Evolutionary conservation across 2,888 invertebrate species (phyloP), one percentile per base, ranked within the genome.

Genomic region (Stictocephala bisonia): DNA sequence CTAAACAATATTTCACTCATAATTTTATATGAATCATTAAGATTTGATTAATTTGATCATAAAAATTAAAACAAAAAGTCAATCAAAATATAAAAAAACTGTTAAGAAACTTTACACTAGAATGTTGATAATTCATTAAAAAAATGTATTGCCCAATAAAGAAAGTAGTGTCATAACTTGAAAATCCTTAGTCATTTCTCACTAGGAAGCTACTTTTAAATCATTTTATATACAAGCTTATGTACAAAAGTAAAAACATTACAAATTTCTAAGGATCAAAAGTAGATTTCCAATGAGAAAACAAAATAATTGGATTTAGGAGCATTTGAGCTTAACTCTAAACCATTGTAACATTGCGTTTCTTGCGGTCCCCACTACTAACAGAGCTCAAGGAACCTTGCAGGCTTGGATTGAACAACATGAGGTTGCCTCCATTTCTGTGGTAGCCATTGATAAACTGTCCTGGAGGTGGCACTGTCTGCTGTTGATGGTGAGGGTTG

Each of bases 271-370:
- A 44, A 44, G 11, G 13, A 26, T 27, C 27, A 64, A 64, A 41
- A 64, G 20, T 64, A 15, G 64, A 27, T 64, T 64, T 64, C 64
- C 44, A 44, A 27, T 1, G 15, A 56, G 41, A 44, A 60, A 40
- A 40, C 31, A 41, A 13, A 27, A 2, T 24, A n/a, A 40, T 56
- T 41, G 64, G 64, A 64, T 64, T 44, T 64, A 64, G 27, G 44
- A 64, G 11, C n/a, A 26, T 44, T 64, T 64, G 64, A 64, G 64
- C 64, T 64, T 41, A 15, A 4, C 44, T 73, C 77, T 77, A 88
- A 75, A 89, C 89, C 88, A 88, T 88, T 48, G 89, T 89, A 31
- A 89, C 87, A 80, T 88, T 89, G 56, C 89, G 81, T 77, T 87
- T 84, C 80, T 87, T 87, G 80, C 87, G 86, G 44, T 80, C 81